Percentiles rank a stretch among this genome's conserved stretches.
Conservation (phyloP, 1,140 invertebrate genomes). For the Bombus pascuorum region DNA sequence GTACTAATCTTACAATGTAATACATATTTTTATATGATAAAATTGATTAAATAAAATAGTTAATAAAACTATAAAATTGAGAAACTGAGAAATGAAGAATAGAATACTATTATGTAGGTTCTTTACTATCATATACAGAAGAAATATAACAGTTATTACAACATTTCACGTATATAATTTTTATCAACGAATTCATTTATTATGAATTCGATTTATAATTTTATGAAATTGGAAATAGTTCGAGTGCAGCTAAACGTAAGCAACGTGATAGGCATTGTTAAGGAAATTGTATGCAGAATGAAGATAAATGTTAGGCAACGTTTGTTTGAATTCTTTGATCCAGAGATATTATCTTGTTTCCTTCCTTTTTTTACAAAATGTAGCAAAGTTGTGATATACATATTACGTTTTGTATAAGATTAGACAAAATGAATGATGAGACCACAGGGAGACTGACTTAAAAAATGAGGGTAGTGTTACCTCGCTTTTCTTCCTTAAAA, state of each 20-base stretch:
- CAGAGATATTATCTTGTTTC: neutral
- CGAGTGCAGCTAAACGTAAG: constrained; percentile 20
- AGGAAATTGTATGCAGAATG: neutral
- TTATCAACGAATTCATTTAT: neutral
- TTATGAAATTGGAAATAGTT: neutral
- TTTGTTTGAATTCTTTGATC: neutral
- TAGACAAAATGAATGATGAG: neutral
- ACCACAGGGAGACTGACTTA: neutral
- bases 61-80: neutral
- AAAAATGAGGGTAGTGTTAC: neutral
- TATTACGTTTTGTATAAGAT: neutral
- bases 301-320: neutral
- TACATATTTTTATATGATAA: constrained; percentile 36
- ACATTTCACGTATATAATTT: neutral
- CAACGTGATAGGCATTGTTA: neutral
- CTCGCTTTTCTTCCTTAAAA: constrained; percentile 2
- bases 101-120: neutral
- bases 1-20: constrained; percentile 17
- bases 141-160: neutral
- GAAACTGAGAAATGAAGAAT: neutral
- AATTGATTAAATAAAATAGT: constrained; percentile 4
- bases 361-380: constrained; percentile 18
- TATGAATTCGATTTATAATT: neutral
- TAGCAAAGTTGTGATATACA: constrained; percentile 35
- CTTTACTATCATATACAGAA: neutral